A percentile compares a stretch with the other conserved stretches of the same genome.
These are phyloP conservation scores for Chymomyza caudatula DNA, from an alignment of 2,888 invertebrate species.

Conservation along the genomic window DNA sequence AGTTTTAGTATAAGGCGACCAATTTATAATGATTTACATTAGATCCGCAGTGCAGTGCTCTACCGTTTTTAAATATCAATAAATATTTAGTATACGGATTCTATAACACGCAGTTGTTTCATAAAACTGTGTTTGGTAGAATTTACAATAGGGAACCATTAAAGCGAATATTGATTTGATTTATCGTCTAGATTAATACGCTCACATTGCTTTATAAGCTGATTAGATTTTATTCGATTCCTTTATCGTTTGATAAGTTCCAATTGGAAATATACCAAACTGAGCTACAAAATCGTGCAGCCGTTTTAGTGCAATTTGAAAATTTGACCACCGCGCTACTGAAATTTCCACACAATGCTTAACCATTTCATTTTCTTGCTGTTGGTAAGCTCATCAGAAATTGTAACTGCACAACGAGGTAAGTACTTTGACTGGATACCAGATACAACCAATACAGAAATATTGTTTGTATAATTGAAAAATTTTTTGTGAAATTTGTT, in stretches of 20 bases:
- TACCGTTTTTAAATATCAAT: too few relatives aligned
- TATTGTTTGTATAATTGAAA: background rate
- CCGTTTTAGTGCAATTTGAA: conserved; percentile 41
- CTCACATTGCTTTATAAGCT: conserved; percentile 11
- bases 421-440: too few relatives aligned
- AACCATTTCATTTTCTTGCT: conserved; percentile 21
- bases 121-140: background rate
- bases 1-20: too few relatives aligned
- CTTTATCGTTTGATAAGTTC: conserved; percentile 15
- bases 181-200: conserved; percentile 46
- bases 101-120: background rate
- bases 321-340: conserved; percentile 31
- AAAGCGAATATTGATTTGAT: conserved; percentile 33
- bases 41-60: too few relatives aligned
- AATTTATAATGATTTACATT: too few relatives aligned
- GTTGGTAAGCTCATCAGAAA: conserved; percentile 7
- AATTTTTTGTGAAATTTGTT: too few relatives aligned
- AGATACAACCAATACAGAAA: background rate
- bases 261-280: background rate
- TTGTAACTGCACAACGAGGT: conserved; percentile 39
- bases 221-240: conserved; percentile 50
- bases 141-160: background rate
- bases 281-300: background rate
- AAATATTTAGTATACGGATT: background rate
- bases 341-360: conserved; percentile 28